Conservation (phyloP, 1,140 invertebrate species). For the Bombus soroeensis region DNA sequence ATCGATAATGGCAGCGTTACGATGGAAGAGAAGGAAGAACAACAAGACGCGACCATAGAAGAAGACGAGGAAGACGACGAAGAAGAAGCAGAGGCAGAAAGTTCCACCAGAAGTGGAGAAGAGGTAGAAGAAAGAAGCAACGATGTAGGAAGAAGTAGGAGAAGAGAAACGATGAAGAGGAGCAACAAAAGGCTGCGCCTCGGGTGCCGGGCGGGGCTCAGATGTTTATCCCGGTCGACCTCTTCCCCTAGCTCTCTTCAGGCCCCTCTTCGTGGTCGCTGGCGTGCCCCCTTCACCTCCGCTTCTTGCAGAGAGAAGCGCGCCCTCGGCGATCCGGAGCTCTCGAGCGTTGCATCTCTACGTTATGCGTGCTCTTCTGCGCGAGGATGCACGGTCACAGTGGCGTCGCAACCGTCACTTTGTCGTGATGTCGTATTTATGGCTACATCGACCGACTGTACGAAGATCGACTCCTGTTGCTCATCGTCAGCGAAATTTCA, state of each 20-base stretch:
- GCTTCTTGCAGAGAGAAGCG: constrained; percentile 73
- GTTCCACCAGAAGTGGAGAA: constrained; percentile 29
- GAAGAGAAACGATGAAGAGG: constrained; percentile 68
- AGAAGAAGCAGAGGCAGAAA: constrained; percentile 59
- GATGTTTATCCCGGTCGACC: constrained; percentile 83
- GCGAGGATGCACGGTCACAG: constrained; percentile 72
- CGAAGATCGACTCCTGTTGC: too few relatives aligned
- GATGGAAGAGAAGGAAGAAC: constrained; percentile 41
- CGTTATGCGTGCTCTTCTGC: constrained; percentile 78
- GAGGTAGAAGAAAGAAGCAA: constrained; percentile 40
- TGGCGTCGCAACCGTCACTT: constrained; percentile 73
- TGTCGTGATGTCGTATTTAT: not conserved
- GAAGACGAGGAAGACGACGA: constrained; percentile 7
- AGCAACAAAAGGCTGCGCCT: constrained; percentile 78
- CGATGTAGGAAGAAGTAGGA: constrained; percentile 60
- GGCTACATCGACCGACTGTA: too few relatives aligned
- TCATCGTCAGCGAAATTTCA: too few relatives aligned
- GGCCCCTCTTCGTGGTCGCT: constrained; percentile 66
- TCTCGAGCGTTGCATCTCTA: constrained; percentile 72
- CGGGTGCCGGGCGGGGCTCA: constrained; percentile 82
- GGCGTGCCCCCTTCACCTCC: constrained; percentile 69
- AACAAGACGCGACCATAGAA: not conserved
- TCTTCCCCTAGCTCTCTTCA: constrained; percentile 72
- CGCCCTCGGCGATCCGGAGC: constrained; percentile 78
- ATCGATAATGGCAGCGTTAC: constrained; percentile 63